Conservation (phyloP, 2,113 vertebrate species). For the Astatotilapia flaviijosephi region DNA sequence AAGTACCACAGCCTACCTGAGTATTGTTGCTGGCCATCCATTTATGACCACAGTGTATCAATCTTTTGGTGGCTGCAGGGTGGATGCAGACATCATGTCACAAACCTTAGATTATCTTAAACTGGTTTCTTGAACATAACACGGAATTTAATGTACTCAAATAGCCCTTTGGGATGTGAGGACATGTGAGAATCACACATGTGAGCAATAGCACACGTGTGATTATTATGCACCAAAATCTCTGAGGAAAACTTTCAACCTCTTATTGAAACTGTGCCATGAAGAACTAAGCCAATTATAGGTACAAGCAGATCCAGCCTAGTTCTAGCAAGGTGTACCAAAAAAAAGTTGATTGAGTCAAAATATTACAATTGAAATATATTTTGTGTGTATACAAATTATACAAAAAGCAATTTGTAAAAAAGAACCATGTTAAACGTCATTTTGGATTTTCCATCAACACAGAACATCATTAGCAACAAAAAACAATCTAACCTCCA, state of each 20-base stretch:
- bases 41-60: neutral
- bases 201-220: neutral
- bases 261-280: neutral
- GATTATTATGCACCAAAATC: neutral
- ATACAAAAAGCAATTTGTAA: neutral
- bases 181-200: neutral
- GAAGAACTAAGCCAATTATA: neutral
- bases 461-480: neutral
- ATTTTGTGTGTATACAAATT: neutral
- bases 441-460: neutral
- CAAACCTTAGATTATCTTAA: neutral
- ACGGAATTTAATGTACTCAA: neutral
- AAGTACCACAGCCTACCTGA: neutral
- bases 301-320: neutral
- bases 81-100: neutral
- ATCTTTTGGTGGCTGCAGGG: neutral
- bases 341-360: neutral
- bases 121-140: neutral
- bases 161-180: neutral
- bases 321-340: neutral
- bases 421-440: neutral
- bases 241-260: neutral
- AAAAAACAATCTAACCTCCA: neutral
- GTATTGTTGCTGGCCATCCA: neutral
- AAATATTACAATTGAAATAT: neutral